These are phyloP conservation scores for Pseudorhombus dupliciocellatus DNA, from an alignment of 2,113 vertebrate species.

Conservation along the genomic window DNA sequence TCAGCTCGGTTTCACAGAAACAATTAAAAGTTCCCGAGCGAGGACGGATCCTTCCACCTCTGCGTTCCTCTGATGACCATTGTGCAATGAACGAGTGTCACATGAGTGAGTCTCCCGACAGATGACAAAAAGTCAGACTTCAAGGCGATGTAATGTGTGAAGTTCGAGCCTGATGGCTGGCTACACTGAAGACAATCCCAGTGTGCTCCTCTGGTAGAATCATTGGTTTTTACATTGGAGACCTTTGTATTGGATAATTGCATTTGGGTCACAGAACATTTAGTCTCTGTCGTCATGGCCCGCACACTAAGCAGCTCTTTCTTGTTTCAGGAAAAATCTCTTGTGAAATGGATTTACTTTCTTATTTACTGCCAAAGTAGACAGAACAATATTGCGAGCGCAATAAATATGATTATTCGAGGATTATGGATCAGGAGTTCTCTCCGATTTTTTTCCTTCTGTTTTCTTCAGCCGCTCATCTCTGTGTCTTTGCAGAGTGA, in stretches of 20 bases:
- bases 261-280: neutral
- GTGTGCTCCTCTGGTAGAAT: too few species aligned
- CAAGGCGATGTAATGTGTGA: conserved; percentile 16
- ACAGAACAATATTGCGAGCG: neutral
- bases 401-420: neutral
- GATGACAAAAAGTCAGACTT: conserved; percentile 38
- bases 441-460: neutral
- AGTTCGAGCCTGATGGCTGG: neutral
- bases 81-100: conserved; percentile 30
- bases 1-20: conserved; percentile 30
- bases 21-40: conserved; percentile 1
- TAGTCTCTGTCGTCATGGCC: too few species aligned
- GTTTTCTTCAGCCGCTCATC: conserved; percentile 9
- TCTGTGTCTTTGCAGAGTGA: conserved; percentile 11
- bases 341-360: neutral
- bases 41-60: conserved; percentile 28
- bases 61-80: conserved; percentile 46
- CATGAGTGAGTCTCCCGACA: neutral
- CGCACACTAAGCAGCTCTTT: neutral
- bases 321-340: neutral
- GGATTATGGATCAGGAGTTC: conserved; percentile 16
- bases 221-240: neutral
- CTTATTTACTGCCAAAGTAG: conserved; percentile 13
- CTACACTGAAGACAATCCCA: too few species aligned
- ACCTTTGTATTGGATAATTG: neutral